Conservation (phyloP, 2,113 vertebrate genomes). For the Synchiropus splendidus region DNA sequence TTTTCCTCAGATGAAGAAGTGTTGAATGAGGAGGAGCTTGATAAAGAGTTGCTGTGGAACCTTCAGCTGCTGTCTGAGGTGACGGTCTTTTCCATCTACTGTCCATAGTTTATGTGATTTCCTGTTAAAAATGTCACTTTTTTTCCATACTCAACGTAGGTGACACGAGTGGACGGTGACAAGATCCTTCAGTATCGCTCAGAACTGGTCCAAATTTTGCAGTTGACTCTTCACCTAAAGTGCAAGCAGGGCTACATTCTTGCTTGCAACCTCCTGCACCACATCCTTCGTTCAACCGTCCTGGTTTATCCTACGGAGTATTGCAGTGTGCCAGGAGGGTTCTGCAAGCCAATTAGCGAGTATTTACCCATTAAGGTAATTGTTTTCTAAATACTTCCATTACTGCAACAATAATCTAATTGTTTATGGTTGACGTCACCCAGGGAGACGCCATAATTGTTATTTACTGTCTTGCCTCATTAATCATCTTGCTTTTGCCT, state of each 20-base stretch:
- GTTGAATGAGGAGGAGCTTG: constrained; percentile 87
- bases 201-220: constrained; percentile 86
- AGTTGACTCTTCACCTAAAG: constrained; percentile 83
- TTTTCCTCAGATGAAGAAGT: constrained; percentile 84
- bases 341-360: constrained; percentile 78
- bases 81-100: constrained; percentile 27
- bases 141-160: constrained; percentile 53
- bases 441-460: too few species aligned
- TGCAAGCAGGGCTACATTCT: constrained; percentile 97
- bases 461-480: neutral
- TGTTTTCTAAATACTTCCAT: neutral
- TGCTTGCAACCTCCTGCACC: constrained; percentile 93
- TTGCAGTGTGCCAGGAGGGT: constrained; percentile 94
- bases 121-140: neutral
- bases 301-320: constrained; percentile 96
- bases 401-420: neutral
- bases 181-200: constrained; percentile 85
- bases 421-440: too few species aligned
- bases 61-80: constrained; percentile 97
- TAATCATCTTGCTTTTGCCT: neutral
- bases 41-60: constrained; percentile 96
- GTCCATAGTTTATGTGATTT: neutral
- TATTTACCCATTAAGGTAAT: constrained; percentile 94
- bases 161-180: constrained; percentile 92
- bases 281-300: constrained; percentile 86